phyloP scores from a whole-genome alignment of 2,888 invertebrate genomes.

The Scaptodrosophila latifasciaeformis region DNA sequence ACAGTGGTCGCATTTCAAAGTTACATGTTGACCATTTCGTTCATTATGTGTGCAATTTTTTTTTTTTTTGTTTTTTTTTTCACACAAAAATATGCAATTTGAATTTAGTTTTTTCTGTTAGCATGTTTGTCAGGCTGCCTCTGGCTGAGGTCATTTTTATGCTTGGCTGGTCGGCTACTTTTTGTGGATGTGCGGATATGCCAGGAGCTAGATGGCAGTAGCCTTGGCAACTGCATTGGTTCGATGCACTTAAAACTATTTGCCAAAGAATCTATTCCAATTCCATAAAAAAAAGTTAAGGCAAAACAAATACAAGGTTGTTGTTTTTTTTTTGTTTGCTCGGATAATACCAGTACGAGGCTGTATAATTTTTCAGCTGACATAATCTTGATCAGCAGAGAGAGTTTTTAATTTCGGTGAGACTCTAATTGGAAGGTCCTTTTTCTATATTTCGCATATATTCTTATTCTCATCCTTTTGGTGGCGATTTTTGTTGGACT shows the following conservation, averaged over 20 bases:
- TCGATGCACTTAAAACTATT: conserved; percentile 35
- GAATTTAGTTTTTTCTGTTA: conserved; percentile 14
- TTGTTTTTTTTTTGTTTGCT: too few species aligned
- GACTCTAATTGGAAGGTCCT: too few species aligned
- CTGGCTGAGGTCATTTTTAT: conserved; percentile 40
- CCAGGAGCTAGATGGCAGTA: too few species aligned
- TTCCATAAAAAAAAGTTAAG: conserved; percentile 33
- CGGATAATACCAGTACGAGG: too few species aligned
- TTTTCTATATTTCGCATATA: too few species aligned
- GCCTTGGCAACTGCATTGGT: conserved; percentile 28
- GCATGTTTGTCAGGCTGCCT: background rate
- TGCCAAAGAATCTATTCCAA: conserved; percentile 17
- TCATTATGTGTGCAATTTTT: conserved; percentile 52
- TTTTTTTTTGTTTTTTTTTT: conserved; percentile 56
- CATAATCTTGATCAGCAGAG: conserved; percentile 63
- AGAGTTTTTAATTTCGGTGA: too few species aligned
- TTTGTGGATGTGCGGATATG: background rate
- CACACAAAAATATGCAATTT: conserved; percentile 2
- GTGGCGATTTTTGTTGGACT: too few species aligned
- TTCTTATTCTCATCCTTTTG: too few species aligned
- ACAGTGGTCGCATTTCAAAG: conserved; percentile 32
- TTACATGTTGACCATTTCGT: conserved; percentile 46
- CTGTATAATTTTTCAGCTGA: conserved; percentile 69
- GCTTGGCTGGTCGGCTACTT: conserved; percentile 29
- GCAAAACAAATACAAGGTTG: too few species aligned